These are phyloP conservation scores for Lonchura striata DNA, from an alignment of 2,113 vertebrate genomes.

Conservation along the genomic window DNA sequence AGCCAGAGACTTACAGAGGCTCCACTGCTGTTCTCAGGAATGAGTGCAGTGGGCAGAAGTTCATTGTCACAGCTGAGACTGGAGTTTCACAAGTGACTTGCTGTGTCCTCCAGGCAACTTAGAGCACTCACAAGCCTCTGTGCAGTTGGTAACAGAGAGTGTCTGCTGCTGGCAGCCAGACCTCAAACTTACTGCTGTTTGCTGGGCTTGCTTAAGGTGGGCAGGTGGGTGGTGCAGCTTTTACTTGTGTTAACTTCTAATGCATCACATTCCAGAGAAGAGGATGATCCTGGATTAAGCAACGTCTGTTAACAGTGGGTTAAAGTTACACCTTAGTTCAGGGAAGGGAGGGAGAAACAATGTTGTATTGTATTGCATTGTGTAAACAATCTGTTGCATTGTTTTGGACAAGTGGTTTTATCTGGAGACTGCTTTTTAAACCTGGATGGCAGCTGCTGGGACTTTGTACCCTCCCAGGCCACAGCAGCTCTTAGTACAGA, in stretches of 20 bases:
- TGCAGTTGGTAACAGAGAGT: background rate
- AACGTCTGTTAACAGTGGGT: background rate
- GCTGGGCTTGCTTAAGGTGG: background rate
- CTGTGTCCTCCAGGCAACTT: background rate
- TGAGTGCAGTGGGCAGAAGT: background rate
- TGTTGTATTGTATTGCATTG: background rate
- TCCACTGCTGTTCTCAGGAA: background rate
- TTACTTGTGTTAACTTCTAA: background rate
- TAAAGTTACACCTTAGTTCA: background rate
- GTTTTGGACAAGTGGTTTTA: background rate
- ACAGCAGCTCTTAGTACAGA: background rate
- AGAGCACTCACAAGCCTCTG: fast-evolving
- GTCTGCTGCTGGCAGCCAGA: background rate
- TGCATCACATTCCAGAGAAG: background rate
- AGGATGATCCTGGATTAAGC: background rate
- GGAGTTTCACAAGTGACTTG: background rate
- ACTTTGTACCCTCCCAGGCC: background rate
- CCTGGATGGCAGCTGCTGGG: background rate
- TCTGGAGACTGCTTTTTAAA: background rate
- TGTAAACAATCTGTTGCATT: background rate
- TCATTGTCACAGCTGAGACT: background rate
- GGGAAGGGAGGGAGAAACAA: background rate
- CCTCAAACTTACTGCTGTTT: background rate
- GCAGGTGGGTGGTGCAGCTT: background rate
- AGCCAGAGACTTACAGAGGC: background rate